Conservation (phyloP, 2,888 invertebrate genomes). For the Oegoconia quadripuncta region DNA sequence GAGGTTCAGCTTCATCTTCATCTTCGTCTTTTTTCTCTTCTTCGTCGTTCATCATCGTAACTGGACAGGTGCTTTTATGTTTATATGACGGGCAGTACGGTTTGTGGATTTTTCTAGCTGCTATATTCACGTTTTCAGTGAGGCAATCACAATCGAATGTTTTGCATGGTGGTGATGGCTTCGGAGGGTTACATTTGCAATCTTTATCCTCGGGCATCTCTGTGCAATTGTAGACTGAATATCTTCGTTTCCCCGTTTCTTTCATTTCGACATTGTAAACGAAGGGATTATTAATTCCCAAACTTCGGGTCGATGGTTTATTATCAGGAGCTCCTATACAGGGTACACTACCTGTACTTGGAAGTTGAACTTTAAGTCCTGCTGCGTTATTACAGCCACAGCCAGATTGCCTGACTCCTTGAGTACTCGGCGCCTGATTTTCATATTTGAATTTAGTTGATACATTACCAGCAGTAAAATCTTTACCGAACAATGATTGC, state of each 20-base stretch:
- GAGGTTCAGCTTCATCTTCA: slow-evolving; percentile 54
- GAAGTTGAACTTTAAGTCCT: no score
- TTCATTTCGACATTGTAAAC: slow-evolving; percentile 36
- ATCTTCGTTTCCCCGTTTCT: slow-evolving; percentile 5
- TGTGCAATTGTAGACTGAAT: slow-evolving; percentile 34
- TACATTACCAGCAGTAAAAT: slow-evolving; percentile 40
- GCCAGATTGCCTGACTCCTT: slow-evolving; percentile 20
- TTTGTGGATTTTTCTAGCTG: slow-evolving; percentile 53
- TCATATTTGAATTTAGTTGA: slow-evolving; percentile 22
- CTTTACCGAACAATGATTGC: slow-evolving; percentile 37
- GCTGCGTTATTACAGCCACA: slow-evolving; percentile 30
- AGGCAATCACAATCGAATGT: slow-evolving; percentile 67
- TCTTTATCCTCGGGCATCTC: slow-evolving; percentile 53
- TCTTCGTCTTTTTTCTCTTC: slow-evolving; percentile 56
- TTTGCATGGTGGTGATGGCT: slow-evolving; percentile 56
- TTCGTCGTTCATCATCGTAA: slow-evolving; percentile 43
- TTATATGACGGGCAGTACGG: slow-evolving; percentile 63
- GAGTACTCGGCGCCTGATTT: slow-evolving; percentile 15
- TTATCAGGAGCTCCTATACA: no score
- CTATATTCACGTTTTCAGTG: slow-evolving; percentile 39
- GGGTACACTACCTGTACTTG: no score
- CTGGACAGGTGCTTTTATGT: slow-evolving; percentile 61
- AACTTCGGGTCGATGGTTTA: slow-evolving; percentile 23
- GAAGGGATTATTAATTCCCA: slow-evolving; percentile 27
- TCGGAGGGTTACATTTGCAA: slow-evolving; percentile 60